These are phyloP conservation scores for Microtus pennsylvanicus DNA, from an alignment of 2,113 vertebrate species.

Conservation along the genomic window DNA sequence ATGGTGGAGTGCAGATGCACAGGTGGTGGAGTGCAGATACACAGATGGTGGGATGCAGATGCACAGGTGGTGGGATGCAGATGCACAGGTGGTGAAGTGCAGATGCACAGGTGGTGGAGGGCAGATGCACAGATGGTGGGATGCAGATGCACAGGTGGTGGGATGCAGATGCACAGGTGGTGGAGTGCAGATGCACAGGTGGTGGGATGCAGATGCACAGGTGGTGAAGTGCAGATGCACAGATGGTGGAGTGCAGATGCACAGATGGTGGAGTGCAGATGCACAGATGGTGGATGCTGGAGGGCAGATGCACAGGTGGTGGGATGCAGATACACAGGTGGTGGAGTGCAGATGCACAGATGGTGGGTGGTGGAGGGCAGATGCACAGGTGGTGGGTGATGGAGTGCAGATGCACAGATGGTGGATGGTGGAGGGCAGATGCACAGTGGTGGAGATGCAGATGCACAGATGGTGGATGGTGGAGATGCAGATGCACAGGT, in stretches of 20 bases:
- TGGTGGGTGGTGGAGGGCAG: not conserved
- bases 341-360: not conserved
- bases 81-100: too few relatives aligned
- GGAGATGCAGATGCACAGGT: not conserved
- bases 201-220: too few relatives aligned
- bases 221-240: too few relatives aligned
- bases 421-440: too few relatives aligned
- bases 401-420: not conserved
- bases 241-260: too few relatives aligned
- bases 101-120: not conserved
- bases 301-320: not conserved
- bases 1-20: not conserved
- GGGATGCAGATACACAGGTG: too few relatives aligned
- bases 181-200: too few relatives aligned
- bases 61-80: not conserved
- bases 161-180: too few relatives aligned
- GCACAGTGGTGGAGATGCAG: not conserved
- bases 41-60: not conserved
- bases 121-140: not conserved
- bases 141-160: too few relatives aligned
- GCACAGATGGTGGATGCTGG: not conserved
- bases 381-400: not conserved
- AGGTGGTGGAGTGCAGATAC: too few relatives aligned
- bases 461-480: not conserved
- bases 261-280: too few relatives aligned